Evolutionary conservation across 2,888 invertebrate genomes (phyloP), one percentile per base, ranked within the genome.

Genomic region (Ophioninae sp.): DNA sequence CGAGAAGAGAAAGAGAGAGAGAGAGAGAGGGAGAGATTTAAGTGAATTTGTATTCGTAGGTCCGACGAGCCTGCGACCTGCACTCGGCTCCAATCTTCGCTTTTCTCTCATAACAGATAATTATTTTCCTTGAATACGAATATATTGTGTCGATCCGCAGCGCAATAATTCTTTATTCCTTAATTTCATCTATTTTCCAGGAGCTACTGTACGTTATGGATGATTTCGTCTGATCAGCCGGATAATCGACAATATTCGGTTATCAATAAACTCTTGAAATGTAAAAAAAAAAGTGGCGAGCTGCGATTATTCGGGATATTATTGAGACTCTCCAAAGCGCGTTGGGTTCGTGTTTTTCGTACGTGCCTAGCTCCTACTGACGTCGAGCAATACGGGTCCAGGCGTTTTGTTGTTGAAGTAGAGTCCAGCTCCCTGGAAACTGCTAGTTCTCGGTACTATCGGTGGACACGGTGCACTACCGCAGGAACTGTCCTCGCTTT

Each of bases 341-440:
- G 61, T 39, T n/a, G 56, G 17, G 61, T 75, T 59, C 44, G n/a
- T 59, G 62, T 64, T 78, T 30, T 70, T 85, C 30, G 84, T 82
- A 85, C 83, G 83, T 86, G 88, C 85, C 89, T 91, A 92, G 87
- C 91, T 91, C 72, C 91, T 89, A 50, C 91, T 90, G 69, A 91
- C 91, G 57, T 91, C 91, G 39, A 92, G 90, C 83, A 92, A 87
- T n/a, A 91, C 91, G 17, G 91, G 88, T 56, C 91, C 83, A 6
- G 90, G 83, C 30, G 91, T 85, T 72, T 91, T 90, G 44, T 91
- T 90, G 80, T 91, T 89, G 73, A 91, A 90, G 79, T 89, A 89
- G 76, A 90, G 88, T 83, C 89, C 91, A 78, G 91, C 89, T 85
- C 91, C 92, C 85, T 91, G 91, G 88, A 91, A 92, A 59, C 76